Evolutionary conservation across 1,140 invertebrate genomes (phyloP).

Genomic region (Lepidurus packardi): DNA sequence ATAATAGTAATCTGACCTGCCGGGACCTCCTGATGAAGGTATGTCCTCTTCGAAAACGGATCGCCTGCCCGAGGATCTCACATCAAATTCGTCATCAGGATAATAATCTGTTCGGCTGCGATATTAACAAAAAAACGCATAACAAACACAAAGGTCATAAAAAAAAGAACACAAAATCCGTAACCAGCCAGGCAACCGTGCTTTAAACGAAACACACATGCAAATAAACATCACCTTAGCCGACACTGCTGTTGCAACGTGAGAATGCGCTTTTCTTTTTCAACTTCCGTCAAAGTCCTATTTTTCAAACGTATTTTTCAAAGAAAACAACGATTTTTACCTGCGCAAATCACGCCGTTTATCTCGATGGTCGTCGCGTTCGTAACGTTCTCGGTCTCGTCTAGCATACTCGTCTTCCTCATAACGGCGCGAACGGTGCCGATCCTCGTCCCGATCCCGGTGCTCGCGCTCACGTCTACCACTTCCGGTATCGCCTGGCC

Average conservation of each 20-base stretch:
- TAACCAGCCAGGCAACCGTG: conserved; percentile 5
- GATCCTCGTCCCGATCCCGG: conserved; percentile 40
- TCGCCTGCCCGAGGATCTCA: background rate
- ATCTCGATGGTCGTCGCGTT: conserved; percentile 37
- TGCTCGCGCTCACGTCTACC: conserved; percentile 27
- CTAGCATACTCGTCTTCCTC: conserved; percentile 36
- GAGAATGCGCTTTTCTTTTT: too few relatives aligned
- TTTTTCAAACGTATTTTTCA: background rate
- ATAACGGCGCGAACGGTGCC: conserved; percentile 37
- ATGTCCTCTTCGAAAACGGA: conserved; percentile 3
- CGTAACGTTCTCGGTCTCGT: conserved; percentile 36
- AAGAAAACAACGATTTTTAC: background rate
- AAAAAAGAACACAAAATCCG: conserved; percentile 2
- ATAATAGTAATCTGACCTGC: conserved; percentile 19
- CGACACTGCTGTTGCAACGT: background rate
- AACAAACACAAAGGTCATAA: conserved; percentile 1
- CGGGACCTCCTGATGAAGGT: background rate
- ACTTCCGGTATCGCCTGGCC: background rate
- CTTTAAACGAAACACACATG: background rate
- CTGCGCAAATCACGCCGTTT: conserved; percentile 31
- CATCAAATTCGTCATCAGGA: conserved; percentile 4
- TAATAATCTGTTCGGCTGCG: background rate
- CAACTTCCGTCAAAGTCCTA: too few relatives aligned
- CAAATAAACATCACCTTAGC: background rate
- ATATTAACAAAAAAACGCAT: background rate